Percentiles rank a stretch among this genome's conserved stretches.
These are phyloP conservation scores for Nemurella pictetii DNA, from an alignment of 2,888 invertebrate genomes.

Conservation along the genomic window DNA sequence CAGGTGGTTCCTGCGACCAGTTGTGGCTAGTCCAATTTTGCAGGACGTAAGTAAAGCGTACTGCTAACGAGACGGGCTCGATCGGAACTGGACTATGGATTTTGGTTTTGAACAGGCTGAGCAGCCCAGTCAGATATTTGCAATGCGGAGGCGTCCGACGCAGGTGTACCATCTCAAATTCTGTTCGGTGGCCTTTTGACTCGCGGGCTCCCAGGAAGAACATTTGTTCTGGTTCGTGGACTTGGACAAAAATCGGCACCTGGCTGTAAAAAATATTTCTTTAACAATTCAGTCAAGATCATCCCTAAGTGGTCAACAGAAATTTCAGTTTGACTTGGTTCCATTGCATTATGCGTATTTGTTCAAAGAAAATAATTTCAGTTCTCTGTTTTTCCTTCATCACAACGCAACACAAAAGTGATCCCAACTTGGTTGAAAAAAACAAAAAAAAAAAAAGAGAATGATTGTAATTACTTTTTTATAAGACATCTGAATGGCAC, in stretches of 20 bases:
- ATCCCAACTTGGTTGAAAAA: too few relatives aligned
- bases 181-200: slow-evolving; percentile 73
- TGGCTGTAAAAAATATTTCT: slow-evolving; percentile 54
- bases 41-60: slow-evolving; percentile 73
- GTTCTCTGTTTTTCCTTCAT: too few relatives aligned
- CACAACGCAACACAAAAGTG: too few relatives aligned
- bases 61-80: slow-evolving; percentile 70
- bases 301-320: too few relatives aligned
- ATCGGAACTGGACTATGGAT: slow-evolving; percentile 60
- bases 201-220: slow-evolving; percentile 81
- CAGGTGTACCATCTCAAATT: slow-evolving; percentile 88
- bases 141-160: slow-evolving; percentile 78
- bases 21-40: slow-evolving; percentile 60
- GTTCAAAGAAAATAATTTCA: too few relatives aligned
- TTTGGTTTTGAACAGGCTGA: slow-evolving; percentile 89
- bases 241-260: slow-evolving; percentile 85
- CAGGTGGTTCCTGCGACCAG: slow-evolving; percentile 65
- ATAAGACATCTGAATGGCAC: too few relatives aligned
- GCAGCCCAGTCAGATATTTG: slow-evolving; percentile 76
- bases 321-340: too few relatives aligned
- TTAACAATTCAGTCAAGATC: too few relatives aligned
- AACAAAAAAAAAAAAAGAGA: too few relatives aligned
- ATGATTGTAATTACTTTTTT: too few relatives aligned
- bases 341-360: too few relatives aligned
- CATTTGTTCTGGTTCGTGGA: slow-evolving; percentile 74